Conservation (phyloP, 2,797 vertebrate genomes). For the Coregonus suidteri region DNA sequence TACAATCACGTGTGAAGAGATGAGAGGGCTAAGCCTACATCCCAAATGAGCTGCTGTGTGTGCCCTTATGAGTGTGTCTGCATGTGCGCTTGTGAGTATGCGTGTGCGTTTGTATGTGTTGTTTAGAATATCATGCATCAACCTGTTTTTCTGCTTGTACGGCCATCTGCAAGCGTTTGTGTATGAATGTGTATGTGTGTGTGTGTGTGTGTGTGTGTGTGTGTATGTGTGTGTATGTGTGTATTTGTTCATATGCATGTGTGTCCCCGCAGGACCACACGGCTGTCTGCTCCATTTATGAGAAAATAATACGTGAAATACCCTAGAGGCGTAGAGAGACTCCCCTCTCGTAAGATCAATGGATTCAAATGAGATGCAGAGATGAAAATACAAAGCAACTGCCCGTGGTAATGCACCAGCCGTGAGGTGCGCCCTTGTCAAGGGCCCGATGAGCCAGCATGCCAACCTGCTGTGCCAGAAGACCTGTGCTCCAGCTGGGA, state of each 20-base stretch:
- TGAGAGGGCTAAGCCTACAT: constrained; percentile 19
- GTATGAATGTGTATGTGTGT: not conserved
- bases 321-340: not conserved
- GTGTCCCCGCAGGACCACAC: constrained; percentile 8
- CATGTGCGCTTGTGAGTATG: not conserved
- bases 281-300: constrained; percentile 9
- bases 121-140: not conserved
- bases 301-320: not conserved
- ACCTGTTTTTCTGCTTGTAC: not conserved
- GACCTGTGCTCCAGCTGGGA: constrained; percentile 4
- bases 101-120: constrained; percentile 2
- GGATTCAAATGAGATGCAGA: constrained; percentile 25
- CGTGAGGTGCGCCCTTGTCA: constrained; percentile 11
- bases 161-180: not conserved
- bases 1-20: constrained; percentile 57
- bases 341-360: constrained; percentile 13
- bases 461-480: constrained; percentile 11
- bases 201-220: not conserved
- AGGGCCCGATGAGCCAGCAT: not conserved
- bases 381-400: constrained; percentile 10
- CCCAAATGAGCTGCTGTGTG: not conserved
- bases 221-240: not conserved
- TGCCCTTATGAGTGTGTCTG: not conserved
- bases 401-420: constrained; percentile 1
- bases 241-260: not conserved